Conservation (phyloP, 1,140 invertebrate species). For the Ceratoteleas bidentatus region DNA sequence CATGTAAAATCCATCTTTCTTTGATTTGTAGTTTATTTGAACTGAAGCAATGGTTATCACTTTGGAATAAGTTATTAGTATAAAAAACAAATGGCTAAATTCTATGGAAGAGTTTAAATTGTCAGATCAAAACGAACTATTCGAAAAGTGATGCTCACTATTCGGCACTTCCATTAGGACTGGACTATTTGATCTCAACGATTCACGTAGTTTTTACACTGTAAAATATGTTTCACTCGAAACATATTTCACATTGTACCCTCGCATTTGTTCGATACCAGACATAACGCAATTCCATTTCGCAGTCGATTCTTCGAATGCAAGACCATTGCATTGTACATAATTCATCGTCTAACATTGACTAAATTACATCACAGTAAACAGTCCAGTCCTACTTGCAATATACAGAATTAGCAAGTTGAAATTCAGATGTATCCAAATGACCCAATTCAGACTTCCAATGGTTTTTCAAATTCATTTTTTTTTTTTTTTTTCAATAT, state of each 20-base stretch:
- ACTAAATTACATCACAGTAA: constrained; percentile 32
- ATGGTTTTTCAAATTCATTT: too few relatives aligned
- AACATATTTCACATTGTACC: too few relatives aligned
- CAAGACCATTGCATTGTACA: constrained; percentile 37
- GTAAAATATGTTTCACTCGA: too few relatives aligned
- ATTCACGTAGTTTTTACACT: neutral
- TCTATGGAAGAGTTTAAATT: neutral
- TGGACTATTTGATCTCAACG: neutral
- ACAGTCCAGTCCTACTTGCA: constrained; percentile 29
- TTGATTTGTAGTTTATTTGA: too few relatives aligned
- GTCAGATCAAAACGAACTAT: neutral
- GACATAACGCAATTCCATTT: neutral
- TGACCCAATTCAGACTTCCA: too few relatives aligned
- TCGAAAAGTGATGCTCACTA: constrained; percentile 3
- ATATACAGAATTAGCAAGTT: neutral
- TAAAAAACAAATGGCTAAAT: too few relatives aligned
- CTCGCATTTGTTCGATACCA: neutral
- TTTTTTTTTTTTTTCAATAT: neutral
- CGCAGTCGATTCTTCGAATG: neutral
- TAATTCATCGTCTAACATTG: constrained; percentile 38
- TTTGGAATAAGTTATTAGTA: too few relatives aligned
- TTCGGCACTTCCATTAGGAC: constrained; percentile 11
- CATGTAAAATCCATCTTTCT: too few relatives aligned
- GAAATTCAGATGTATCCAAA: constrained; percentile 36
- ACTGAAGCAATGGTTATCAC: too few relatives aligned